Conservation (phyloP, 2,888 invertebrate species). For the Hypomecis atomaria region DNA sequence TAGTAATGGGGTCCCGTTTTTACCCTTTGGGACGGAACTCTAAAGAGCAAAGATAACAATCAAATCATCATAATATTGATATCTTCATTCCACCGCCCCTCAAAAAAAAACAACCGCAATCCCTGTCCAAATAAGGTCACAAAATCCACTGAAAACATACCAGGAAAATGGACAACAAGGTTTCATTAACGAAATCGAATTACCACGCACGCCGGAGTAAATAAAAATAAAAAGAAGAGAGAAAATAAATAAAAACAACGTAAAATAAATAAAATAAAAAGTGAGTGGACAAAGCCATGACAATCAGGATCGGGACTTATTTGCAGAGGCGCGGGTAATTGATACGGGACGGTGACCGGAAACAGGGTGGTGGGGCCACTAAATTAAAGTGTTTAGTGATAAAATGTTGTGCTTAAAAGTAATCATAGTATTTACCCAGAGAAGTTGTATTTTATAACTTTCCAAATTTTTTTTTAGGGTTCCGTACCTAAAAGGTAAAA, state of each 20-base stretch:
- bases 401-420: too few relatives aligned
- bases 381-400: too few relatives aligned
- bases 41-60: too few relatives aligned
- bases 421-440: too few relatives aligned
- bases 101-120: constrained; percentile 4
- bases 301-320: constrained; percentile 71
- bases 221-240: constrained; percentile 29
- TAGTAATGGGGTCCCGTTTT: too few relatives aligned
- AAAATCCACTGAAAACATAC: constrained; percentile 30
- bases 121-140: constrained; percentile 33
- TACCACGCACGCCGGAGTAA: constrained; percentile 43
- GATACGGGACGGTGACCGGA: constrained; percentile 66
- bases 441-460: too few relatives aligned
- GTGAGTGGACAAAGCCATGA: constrained; percentile 57
- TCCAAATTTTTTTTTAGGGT: too few relatives aligned
- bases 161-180: constrained; percentile 45
- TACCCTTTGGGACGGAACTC: too few relatives aligned
- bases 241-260: constrained; percentile 40
- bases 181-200: constrained; percentile 54
- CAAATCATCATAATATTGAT: neutral
- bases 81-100: neutral
- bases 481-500: too few relatives aligned
- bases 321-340: constrained; percentile 73
- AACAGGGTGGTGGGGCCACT: constrained; percentile 52
- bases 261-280: constrained; percentile 39